Evolutionary conservation across 2,113 vertebrate species (phyloP).

Genomic region (Tragelaphus scriptus): DNA sequence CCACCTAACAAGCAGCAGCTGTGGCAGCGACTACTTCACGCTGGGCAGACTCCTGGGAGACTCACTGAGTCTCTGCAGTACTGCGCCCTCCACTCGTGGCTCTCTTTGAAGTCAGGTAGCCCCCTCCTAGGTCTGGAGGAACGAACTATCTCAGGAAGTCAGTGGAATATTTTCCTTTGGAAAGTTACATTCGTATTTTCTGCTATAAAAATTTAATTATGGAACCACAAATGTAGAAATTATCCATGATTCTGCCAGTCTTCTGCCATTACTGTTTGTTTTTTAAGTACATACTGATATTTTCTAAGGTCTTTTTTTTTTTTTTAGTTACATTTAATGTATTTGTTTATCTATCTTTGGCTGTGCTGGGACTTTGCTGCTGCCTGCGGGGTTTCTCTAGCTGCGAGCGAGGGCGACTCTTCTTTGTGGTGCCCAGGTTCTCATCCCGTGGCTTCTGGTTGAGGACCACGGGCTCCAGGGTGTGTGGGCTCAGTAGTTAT

Average conservation of each 20-base stretch:
- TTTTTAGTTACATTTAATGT: not conserved
- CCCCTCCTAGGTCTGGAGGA: not conserved
- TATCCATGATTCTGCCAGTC: not conserved
- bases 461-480: not conserved
- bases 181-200: not conserved
- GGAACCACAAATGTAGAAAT: not conserved
- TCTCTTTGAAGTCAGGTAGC: not conserved
- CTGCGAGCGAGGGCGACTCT: fast-evolving
- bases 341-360: not conserved
- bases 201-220: not conserved
- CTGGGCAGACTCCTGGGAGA: not conserved
- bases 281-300: not conserved
- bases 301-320: not conserved
- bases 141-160: not conserved
- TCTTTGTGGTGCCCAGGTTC: not conserved
- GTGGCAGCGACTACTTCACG: not conserved
- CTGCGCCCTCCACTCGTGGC: fast-evolving
- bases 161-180: not conserved
- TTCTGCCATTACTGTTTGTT: not conserved
- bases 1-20: not conserved
- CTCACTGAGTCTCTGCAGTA: not conserved
- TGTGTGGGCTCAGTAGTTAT: not conserved
- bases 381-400: not conserved
- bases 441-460: not conserved
- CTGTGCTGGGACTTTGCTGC: not conserved